These are phyloP conservation scores for Leptobrachium ailaonicum DNA, from an alignment of 2,113 vertebrate genomes.

Conservation along the genomic window DNA sequence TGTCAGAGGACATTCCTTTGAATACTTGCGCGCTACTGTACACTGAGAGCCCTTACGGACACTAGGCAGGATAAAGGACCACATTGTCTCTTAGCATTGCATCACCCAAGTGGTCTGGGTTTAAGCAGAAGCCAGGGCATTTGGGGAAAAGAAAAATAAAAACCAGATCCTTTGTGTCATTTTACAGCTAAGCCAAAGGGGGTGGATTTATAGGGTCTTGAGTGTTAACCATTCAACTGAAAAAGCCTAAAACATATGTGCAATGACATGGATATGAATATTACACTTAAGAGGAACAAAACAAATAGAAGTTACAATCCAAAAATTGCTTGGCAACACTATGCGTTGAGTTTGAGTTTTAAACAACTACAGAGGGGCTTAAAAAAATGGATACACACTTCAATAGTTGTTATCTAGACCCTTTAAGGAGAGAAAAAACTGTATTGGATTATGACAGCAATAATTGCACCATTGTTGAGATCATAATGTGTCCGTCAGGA, in stretches of 20 bases:
- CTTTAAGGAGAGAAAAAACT: too few relatives aligned
- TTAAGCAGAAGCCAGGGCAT: slow-evolving; percentile 3
- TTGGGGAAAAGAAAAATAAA: neutral
- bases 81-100: slow-evolving; percentile 31
- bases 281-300: too few relatives aligned
- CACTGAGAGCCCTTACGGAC: slow-evolving; percentile 3
- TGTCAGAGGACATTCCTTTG: slow-evolving; percentile 10
- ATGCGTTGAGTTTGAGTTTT: too few relatives aligned
- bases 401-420: too few relatives aligned
- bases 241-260: neutral
- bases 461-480: too few relatives aligned
- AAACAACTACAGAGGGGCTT: too few relatives aligned
- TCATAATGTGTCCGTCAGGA: too few relatives aligned
- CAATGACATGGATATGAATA: neutral
- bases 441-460: too few relatives aligned
- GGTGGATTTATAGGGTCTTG: neutral
- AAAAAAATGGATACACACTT: too few relatives aligned
- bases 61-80: slow-evolving; percentile 17
- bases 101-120: slow-evolving; percentile 12
- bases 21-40: slow-evolving; percentile 8
- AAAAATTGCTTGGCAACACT: too few relatives aligned
- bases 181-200: neutral
- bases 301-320: too few relatives aligned
- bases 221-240: neutral
- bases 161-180: slow-evolving; percentile 1